Percentiles rank a stretch among this genome's conserved stretches.
Conservation (phyloP, 2,797 vertebrate species). For the Brachymystax lenok region DNA sequence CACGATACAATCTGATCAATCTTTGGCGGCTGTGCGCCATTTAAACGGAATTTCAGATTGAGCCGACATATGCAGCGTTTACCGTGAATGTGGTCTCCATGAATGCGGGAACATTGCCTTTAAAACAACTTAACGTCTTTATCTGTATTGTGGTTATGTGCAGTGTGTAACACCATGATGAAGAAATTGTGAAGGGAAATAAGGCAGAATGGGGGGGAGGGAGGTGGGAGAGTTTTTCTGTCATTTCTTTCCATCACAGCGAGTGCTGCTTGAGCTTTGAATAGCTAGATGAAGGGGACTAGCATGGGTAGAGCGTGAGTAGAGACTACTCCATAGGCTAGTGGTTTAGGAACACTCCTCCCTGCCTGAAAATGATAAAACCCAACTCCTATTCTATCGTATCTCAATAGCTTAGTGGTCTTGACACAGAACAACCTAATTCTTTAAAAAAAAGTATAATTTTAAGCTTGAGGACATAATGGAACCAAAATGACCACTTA, state of each 20-base stretch:
- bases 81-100: too few species aligned
- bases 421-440: too few species aligned
- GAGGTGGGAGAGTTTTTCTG: not conserved
- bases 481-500: too few species aligned
- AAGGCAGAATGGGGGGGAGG: not conserved
- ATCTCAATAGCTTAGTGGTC: not conserved
- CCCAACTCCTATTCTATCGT: not conserved
- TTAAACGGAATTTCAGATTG: too few species aligned
- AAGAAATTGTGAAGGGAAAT: not conserved
- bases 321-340: conserved; percentile 7
- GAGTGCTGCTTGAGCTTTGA: not conserved
- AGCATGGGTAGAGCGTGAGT: not conserved
- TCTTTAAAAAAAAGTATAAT: not conserved
- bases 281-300: conserved; percentile 1
- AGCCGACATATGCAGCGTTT: too few species aligned
- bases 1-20: too few species aligned
- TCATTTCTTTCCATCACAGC: conserved; percentile 1
- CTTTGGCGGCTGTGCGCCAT: too few species aligned
- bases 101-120: too few species aligned
- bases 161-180: too few species aligned
- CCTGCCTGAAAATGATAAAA: not conserved
- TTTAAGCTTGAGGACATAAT: too few species aligned
- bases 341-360: not conserved
- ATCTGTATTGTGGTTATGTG: conserved; percentile 19
- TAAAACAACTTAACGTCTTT: conserved; percentile 27